phyloP scores from a whole-genome alignment of 2,888 invertebrate genomes.

The Habrosyne pyritoides region DNA sequence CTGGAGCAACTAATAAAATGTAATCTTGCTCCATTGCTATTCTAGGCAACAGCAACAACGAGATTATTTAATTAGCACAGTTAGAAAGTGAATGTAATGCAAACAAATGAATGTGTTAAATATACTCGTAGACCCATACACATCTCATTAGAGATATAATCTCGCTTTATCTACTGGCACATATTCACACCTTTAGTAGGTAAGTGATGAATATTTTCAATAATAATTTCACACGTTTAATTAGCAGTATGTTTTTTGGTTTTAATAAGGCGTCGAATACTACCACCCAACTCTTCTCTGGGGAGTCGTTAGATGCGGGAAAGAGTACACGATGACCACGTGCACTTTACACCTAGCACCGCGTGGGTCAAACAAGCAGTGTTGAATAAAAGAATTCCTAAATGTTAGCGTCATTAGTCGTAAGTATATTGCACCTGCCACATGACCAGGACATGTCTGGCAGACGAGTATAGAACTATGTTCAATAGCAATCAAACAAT shows the following conservation, averaged over 20 bases:
- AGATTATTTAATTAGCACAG: neutral
- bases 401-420: no score
- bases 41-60: neutral
- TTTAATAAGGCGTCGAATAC: no score
- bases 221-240: neutral
- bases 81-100: neutral
- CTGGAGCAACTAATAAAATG: neutral
- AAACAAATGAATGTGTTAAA: neutral
- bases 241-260: neutral
- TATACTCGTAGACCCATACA: neutral
- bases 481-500: no score
- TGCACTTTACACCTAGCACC: no score
- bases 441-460: no score
- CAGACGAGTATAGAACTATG: no score
- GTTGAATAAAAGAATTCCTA: no score
- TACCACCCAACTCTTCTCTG: no score
- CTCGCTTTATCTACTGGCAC: neutral
- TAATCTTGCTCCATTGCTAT: neutral
- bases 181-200: neutral
- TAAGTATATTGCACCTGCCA: no score
- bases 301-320: no score
- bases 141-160: neutral
- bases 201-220: neutral
- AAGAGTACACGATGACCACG: no score
- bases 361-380: no score